These are phyloP conservation scores for Lamellibrachia satsuma DNA, from an alignment of 2,888 invertebrate species.

Conservation along the genomic window DNA sequence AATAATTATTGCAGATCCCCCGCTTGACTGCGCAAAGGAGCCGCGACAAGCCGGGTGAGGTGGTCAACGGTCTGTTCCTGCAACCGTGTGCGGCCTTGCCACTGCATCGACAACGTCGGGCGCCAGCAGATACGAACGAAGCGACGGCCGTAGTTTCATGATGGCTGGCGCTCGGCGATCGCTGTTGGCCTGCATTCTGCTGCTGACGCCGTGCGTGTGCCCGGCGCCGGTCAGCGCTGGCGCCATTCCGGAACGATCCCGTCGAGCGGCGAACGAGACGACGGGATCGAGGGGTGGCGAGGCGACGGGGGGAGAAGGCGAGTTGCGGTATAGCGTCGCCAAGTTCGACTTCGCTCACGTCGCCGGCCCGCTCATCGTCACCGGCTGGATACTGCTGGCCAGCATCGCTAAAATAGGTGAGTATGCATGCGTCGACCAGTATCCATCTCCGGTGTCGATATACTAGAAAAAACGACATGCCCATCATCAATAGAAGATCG, in stretches of 20 bases:
- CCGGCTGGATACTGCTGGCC: slow-evolving; percentile 94
- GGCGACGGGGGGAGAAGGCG: neutral
- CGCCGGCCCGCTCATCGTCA: slow-evolving; percentile 87
- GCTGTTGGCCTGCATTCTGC: neutral
- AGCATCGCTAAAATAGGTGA: slow-evolving; percentile 96
- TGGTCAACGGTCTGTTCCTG: neutral
- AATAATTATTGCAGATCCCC: neutral
- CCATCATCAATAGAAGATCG: neutral
- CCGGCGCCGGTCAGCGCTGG: neutral
- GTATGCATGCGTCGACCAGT: slow-evolving; percentile 52
- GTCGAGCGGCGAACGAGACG: neutral
- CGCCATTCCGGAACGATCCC: neutral
- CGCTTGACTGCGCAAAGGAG: neutral
- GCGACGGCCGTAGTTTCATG: neutral
- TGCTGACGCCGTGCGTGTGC: neutral
- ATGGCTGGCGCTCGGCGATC: neutral
- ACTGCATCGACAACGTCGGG: neutral
- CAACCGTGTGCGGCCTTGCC: neutral
- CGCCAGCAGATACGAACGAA: neutral
- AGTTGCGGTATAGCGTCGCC: slow-evolving; percentile 72
- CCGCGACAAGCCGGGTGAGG: neutral
- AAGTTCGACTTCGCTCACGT: slow-evolving; percentile 88
- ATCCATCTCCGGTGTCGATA: neutral
- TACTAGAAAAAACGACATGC: neutral
- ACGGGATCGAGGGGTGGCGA: neutral